Evolutionary conservation across 2,888 invertebrate genomes (phyloP).

Genomic region (Nomada fucata): DNA sequence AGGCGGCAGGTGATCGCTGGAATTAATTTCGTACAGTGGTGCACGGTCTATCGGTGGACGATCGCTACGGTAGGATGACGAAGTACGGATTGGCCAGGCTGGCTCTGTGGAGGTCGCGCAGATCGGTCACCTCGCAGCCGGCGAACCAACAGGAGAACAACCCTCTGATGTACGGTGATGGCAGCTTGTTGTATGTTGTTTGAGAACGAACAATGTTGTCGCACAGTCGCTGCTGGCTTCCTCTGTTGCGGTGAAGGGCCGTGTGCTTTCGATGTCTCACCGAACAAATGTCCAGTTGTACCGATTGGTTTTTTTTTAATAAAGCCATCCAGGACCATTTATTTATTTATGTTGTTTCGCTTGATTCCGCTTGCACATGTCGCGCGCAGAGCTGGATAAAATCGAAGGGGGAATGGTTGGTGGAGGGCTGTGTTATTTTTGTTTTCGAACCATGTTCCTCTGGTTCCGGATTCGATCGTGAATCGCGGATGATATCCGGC

Average conservation of each 20-base stretch:
- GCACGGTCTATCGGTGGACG: neutral
- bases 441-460: too few species aligned
- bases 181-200: constrained; percentile 61
- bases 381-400: constrained; percentile 32
- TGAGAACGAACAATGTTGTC: constrained; percentile 36
- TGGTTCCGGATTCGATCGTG: too few species aligned
- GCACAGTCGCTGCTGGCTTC: constrained; percentile 48
- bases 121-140: constrained; percentile 80
- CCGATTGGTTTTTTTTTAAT: constrained; percentile 53
- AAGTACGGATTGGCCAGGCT: constrained; percentile 82
- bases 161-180: constrained; percentile 82
- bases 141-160: constrained; percentile 83
- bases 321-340: constrained; percentile 60
- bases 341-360: constrained; percentile 35
- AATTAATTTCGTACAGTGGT: neutral
- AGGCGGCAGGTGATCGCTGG: constrained; percentile 53
- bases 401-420: neutral
- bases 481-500: too few species aligned
- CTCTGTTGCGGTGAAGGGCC: neutral
- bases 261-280: constrained; percentile 65
- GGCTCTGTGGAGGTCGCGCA: constrained; percentile 81
- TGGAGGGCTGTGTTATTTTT: too few species aligned
- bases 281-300: constrained; percentile 49
- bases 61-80: constrained; percentile 75
- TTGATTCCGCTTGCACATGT: constrained; percentile 46